These are phyloP conservation scores for Arnoldichthys spilopterus DNA, from an alignment of 2,797 vertebrate species.

Conservation along the genomic window DNA sequence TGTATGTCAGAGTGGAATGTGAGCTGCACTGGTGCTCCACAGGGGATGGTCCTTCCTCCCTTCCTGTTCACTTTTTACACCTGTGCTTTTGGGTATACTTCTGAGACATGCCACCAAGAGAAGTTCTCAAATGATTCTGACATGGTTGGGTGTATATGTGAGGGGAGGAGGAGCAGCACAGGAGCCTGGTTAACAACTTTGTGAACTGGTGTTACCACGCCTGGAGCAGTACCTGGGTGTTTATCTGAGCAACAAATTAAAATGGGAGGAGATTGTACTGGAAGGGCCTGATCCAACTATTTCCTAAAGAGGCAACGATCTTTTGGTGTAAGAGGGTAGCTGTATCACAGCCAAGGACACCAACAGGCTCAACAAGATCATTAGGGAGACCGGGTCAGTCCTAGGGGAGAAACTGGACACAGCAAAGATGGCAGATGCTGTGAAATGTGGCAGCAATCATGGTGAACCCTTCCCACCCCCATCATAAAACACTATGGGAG, in stretches of 20 bases:
- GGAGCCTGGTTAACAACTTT: neutral
- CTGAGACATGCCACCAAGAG: constrained; percentile 2
- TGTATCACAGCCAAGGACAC: no score
- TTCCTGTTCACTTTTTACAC: neutral
- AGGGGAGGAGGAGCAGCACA: neutral
- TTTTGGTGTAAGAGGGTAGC: no score
- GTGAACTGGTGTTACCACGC: neutral
- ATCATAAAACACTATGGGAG: no score
- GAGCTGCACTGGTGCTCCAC: neutral
- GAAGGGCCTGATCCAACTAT: no score
- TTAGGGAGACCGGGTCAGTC: neutral
- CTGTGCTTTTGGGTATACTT: neutral
- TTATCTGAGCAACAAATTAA: no score
- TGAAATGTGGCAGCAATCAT: neutral
- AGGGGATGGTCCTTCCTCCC: neutral
- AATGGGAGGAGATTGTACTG: no score
- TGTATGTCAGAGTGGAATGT: neutral
- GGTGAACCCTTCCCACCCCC: no score
- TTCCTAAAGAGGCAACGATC: no score
- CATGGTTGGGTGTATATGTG: neutral
- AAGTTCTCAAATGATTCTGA: neutral
- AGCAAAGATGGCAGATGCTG: neutral
- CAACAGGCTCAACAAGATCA: neutral
- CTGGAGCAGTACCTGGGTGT: no score
- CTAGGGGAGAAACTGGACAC: neutral